Percentiles rank a stretch among this genome's conserved stretches.
These are phyloP conservation scores for Volucella bombylans DNA, from an alignment of 2,888 invertebrate genomes.

Conservation along the genomic window DNA sequence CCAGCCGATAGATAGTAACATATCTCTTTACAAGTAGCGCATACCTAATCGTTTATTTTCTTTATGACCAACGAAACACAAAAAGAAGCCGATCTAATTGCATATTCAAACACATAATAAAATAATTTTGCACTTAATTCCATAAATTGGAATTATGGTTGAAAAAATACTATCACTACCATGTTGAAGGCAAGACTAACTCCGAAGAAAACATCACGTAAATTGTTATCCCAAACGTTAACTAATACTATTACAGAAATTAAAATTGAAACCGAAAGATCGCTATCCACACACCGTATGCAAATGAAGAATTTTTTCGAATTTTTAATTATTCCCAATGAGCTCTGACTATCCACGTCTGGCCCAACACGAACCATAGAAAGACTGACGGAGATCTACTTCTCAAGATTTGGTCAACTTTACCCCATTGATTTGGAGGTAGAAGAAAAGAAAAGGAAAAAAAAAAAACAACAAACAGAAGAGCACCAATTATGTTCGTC, in stretches of 20 bases:
- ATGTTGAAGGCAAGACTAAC: constrained; percentile 3
- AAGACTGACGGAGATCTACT: constrained; percentile 10
- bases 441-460: constrained; percentile 36
- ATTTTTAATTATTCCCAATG: constrained; percentile 37
- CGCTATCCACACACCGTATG: constrained; percentile 54
- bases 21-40: neutral
- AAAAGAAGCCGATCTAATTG: constrained; percentile 65
- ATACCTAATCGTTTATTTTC: constrained; percentile 47
- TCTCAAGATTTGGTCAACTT: constrained; percentile 20
- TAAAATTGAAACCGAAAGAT: constrained; percentile 36
- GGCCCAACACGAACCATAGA: constrained; percentile 3
- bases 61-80: constrained; percentile 57
- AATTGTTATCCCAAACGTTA: constrained; percentile 16
- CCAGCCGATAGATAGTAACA: neutral
- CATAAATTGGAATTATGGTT: constrained; percentile 61
- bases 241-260: neutral
- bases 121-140: constrained; percentile 73
- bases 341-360: constrained; percentile 16
- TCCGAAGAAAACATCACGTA: constrained; percentile 5
- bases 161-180: constrained; percentile 21
- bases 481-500: constrained; percentile 8
- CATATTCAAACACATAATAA: constrained; percentile 72
- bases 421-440: constrained; percentile 8
- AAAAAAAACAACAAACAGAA: constrained; percentile 36
- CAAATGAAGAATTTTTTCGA: constrained; percentile 48